Base-by-base conservation (phyloP, 2,888 invertebrate species). In the Machimus atricapillus region DNA sequence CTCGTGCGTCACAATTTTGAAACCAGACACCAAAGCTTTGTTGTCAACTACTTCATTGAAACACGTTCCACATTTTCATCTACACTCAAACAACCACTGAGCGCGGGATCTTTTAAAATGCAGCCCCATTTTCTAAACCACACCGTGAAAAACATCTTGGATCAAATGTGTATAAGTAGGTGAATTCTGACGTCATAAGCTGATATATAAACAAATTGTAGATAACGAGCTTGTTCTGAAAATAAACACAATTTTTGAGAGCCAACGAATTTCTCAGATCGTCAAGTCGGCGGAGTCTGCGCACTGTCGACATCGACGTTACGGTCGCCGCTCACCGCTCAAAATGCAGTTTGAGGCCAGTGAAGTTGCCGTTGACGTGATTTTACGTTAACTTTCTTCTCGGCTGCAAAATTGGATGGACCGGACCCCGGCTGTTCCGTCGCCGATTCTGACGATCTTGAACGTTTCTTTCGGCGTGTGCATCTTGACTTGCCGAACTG, bases 91-190 rank as follows among this genome's bases (percentile, higher is more conserved):
- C 66, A 27, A 66, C 66, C 66, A 66, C 66, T 12, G 66, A 66
- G 27, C 1, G 9, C 66, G 66, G 12, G 23, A 27, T 27, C 66
- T 66, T 23, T 23, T 27, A 7, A 27, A 2, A 31, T 27, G 27
- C 27, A 52, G 12, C 19, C 58, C 31, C 34, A 82, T 58, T 52
- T 52, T 8, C 19, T 5, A 66, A 19, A 66, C 19, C 52, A 52
- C 66, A 27, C 27, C 23, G 66, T 27, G 27, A 23, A n/a, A 9
- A 66, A 23, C 19, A 6, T 27, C 12, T 37, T 56, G 14, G 19
- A 31, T n/a, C 58, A 27, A 27, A 31, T 19, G n/a, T 82, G 82
- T 82, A 82, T 82, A 82, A 82, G 82, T 82, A 82, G 82, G 82
- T 82, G 58, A 82, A 31, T 6, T 31, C 31, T 66, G 14, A 82